phyloP scores from a whole-genome alignment of 2,113 vertebrate species.

The Mola mola region DNA sequence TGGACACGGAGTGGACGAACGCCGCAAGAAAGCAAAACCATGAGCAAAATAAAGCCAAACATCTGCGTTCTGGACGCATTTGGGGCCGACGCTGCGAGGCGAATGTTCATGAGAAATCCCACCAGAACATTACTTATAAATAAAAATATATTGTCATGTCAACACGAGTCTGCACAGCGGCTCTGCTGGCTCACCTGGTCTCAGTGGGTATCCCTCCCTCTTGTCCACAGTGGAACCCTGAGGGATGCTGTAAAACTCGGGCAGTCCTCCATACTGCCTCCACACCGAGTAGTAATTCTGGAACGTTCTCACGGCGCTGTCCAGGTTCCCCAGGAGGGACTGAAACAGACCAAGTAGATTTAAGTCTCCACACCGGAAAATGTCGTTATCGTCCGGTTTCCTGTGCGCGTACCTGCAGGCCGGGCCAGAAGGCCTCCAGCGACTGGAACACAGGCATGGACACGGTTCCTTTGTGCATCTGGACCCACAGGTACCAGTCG shows the following conservation, averaged over 20 bases:
- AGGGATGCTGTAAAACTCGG: slow-evolving; percentile 98
- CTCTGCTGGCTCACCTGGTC: slow-evolving; percentile 84
- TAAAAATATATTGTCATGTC: too few relatives aligned
- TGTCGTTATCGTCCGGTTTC: background rate
- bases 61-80: too few relatives aligned
- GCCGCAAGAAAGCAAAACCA: too few relatives aligned
- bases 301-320: slow-evolving; percentile 92
- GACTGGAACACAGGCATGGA: slow-evolving; percentile 99
- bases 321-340: slow-evolving; percentile 93
- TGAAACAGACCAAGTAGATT: slow-evolving; percentile 58
- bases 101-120: too few relatives aligned
- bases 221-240: slow-evolving; percentile 98
- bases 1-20: too few relatives aligned
- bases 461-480: slow-evolving; percentile 98
- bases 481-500: slow-evolving; percentile 99
- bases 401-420: slow-evolving; percentile 84
- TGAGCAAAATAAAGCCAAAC: too few relatives aligned
- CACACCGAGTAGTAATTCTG: slow-evolving; percentile 98
- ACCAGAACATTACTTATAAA: too few relatives aligned
- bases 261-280: slow-evolving; percentile 97
- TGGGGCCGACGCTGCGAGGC: too few relatives aligned
- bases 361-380: background rate
- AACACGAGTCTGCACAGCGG: too few relatives aligned
- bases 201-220: slow-evolving; percentile 94
- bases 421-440: slow-evolving; percentile 97